Base-by-base conservation (phyloP, 2,888 invertebrate genomes). In the Latrodectus hesperus region DNA sequence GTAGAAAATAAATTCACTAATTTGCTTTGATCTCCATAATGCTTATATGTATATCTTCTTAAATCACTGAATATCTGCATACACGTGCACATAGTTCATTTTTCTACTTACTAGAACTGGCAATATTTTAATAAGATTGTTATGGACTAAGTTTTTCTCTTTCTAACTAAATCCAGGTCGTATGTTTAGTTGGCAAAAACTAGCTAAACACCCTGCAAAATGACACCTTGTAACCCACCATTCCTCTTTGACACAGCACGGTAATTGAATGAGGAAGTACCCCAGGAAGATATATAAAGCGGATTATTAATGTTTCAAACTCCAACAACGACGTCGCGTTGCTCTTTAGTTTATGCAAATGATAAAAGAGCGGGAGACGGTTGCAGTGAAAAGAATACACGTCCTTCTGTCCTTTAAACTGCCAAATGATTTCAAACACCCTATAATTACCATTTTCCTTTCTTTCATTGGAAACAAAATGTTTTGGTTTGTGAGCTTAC, bases 261-360 rank as follows among this genome's bases (percentile, higher is more conserved):
- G 49, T 70, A 83, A 83, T 75, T 83, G 83, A 83, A 83, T 73
- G 76, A 38, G 14, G 22, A 68, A 71, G n/a, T 12, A 22, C 11
- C 67, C 60, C 72, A 38, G 26, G 75, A 83, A 72, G n/a, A 11
- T 22, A 60, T 9, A 75, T 70, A 73, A 76, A 83, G 76, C 71
- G 77, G 84, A 84, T 84, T 84, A 84, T 84, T 72, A 84, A 77
- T 84, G 84, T 84, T 84, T 84, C 84, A 84, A 60, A 77, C 77
- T 84, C 71, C 17, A 71, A 77, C 6, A 60, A 11, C 64, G 77
- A 77, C 84, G 75, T 71, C 55, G 49, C 76, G 76, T 51, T 64
- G 51, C 60, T 60, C 52, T 22, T 22, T 74, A 84, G 77, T 72
- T 84, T 84, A 84, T 84, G 84, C 72, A 77, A 84, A 84, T 84